Conservation (phyloP, 1,140 invertebrate species). For the Rhizoglyphus robini region DNA sequence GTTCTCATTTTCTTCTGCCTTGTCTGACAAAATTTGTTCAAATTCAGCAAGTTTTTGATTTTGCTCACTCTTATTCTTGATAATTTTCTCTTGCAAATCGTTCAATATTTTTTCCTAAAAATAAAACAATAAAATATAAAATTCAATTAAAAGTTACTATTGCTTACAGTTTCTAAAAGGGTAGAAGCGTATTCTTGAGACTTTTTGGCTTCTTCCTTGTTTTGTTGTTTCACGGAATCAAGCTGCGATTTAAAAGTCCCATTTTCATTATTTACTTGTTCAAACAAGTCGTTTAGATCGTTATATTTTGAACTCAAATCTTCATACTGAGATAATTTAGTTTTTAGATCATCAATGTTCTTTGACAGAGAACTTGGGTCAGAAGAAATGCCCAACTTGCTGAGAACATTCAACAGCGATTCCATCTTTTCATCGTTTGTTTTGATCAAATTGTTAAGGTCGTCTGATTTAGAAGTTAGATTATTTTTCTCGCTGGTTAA, state of each 20-base stretch:
- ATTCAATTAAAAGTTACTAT: neutral
- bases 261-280: neutral
- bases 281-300: neutral
- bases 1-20: neutral
- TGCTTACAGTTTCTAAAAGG: neutral
- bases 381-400: neutral
- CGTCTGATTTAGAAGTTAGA: neutral
- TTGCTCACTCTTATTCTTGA: neutral
- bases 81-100: neutral
- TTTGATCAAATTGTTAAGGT: neutral
- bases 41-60: neutral
- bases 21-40: neutral
- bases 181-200: neutral
- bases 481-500: neutral
- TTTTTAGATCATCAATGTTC: neutral
- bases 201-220: neutral
- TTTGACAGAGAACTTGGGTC: neutral
- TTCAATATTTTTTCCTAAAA: neutral
- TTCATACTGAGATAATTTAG: neutral
- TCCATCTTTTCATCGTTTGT: neutral
- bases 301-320: neutral
- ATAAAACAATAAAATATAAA: neutral
- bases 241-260: neutral
- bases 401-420: neutral
- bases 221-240: neutral